Evolutionary conservation across 2,888 invertebrate genomes (phyloP).

Genomic region (Bimastos eiseni): DNA sequence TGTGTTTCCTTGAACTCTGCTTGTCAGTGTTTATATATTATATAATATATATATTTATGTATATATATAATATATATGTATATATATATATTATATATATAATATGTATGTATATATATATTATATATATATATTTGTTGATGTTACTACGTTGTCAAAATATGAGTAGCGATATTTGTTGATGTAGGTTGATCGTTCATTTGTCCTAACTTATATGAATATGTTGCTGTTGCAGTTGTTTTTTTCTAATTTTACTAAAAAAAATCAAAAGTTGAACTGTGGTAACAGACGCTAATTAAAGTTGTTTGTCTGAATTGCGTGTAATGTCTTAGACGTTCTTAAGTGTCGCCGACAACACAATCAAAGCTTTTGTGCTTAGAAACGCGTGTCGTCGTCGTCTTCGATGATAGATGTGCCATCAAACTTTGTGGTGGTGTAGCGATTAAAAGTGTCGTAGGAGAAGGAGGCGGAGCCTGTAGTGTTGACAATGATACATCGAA

Average conservation of each 20-base stretch:
- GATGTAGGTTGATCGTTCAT: not conserved
- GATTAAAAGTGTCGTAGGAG: not conserved
- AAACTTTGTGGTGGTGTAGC: not conserved
- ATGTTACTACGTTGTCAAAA: not conserved
- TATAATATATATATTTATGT: not conserved
- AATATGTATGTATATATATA: not conserved
- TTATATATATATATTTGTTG: not conserved
- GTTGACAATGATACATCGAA: not conserved
- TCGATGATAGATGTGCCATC: not conserved
- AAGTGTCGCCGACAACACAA: not conserved
- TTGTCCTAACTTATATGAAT: slow-evolving; percentile 15
- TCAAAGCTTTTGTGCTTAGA: not conserved
- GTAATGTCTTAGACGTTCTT: slow-evolving; percentile 13
- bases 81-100: not conserved
- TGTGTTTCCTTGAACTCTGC: slow-evolving; percentile 17
- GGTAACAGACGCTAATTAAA: not conserved
- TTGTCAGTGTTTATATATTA: not conserved
- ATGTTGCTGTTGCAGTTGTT: not conserved
- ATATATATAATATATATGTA: not conserved
- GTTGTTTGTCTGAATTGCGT: not conserved
- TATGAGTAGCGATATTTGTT: slow-evolving; percentile 8
- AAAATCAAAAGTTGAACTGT: not conserved
- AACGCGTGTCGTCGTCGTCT: too few relatives aligned
- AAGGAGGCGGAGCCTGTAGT: not conserved
- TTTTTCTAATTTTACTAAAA: slow-evolving; percentile 1